Base-by-base conservation (phyloP, 1,140 invertebrate species). In the Nebria ingens region DNA sequence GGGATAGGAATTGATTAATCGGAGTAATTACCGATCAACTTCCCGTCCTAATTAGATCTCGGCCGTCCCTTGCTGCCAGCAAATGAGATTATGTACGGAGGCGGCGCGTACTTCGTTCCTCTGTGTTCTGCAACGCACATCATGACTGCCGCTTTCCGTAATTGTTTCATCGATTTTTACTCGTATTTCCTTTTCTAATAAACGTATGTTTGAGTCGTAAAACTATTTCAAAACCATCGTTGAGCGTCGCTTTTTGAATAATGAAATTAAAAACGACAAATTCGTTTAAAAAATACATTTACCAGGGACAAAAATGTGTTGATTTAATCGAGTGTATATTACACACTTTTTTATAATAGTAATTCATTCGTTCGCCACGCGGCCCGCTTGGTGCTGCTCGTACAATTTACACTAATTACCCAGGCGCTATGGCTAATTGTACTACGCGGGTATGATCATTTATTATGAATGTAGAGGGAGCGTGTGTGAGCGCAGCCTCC, bases 381-480 rank as follows among this genome's bases (percentile, higher is more conserved):
- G 57, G 53, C 58, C 61, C 60, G n/a, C n/a, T n/a, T n/a, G n/a
- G n/a, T n/a, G n/a, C n/a, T n/a, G n/a, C n/a, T n/a, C 66, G 71
- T 70, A 72, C 70, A 73, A 73, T 72, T 71, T 70, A 68, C 67
- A 69, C 70, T 73, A 71, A 73, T 73, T 73, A 71, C 68, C 63
- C n/a, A n/a, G n/a, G 69, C 62, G 64, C 64, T 61, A 58, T 65
- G n/a, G 64, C 68, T 69, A 71, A 73, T 72, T 71, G 68, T 71
- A 66, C n/a, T n/a, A n/a, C 60, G 54, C 59, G 21, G 61, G 57
- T 38, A 58, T 61, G 40, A 45, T 53, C 52, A 53, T 53, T 19
- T 53, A 53, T 53, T 53, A 53, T 53, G 52, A 23, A 53, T 19
- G 29, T n/a, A n/a, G n/a, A n/a, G n/a, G n/a, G n/a, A n/a, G n/a